Evolutionary conservation across 1,140 invertebrate genomes (phyloP).

Genomic region (Cepaea nemoralis): DNA sequence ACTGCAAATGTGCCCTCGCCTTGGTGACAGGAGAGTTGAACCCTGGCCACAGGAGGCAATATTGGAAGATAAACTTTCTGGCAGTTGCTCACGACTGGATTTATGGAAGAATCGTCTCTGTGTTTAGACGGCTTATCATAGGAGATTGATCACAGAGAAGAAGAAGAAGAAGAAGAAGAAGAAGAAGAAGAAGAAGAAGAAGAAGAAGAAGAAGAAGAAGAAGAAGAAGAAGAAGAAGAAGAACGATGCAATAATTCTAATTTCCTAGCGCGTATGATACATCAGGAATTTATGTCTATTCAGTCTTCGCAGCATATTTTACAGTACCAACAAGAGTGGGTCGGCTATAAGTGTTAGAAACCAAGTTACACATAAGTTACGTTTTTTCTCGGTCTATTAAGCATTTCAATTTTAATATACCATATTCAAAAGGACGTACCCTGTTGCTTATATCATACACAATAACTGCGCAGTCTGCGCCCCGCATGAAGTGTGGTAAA

Average conservation of each 20-base stretch:
- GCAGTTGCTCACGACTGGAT: neutral
- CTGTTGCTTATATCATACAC: constrained; percentile 49
- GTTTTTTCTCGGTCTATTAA: too few relatives aligned
- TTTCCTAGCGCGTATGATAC: too few relatives aligned
- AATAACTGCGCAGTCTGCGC: constrained; percentile 46
- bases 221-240: too few relatives aligned
- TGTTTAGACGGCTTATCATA: neutral
- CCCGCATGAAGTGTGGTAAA: constrained; percentile 41
- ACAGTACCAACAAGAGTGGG: too few relatives aligned
- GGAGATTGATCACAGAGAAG: neutral
- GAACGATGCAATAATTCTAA: too few relatives aligned
- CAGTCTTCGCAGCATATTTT: too few relatives aligned
- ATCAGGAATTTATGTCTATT: too few relatives aligned
- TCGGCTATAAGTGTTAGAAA: too few relatives aligned
- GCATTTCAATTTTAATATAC: too few relatives aligned
- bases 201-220: neutral
- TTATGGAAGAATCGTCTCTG: neutral
- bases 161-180: neutral
- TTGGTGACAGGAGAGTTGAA: neutral
- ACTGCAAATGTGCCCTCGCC: too few relatives aligned
- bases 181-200: neutral
- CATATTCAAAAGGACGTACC: constrained; percentile 28
- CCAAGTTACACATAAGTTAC: too few relatives aligned
- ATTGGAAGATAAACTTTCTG: neutral
- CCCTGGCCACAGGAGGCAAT: too few relatives aligned